These are phyloP conservation scores for Schizaphis graminum DNA, from an alignment of 2,888 invertebrate genomes.

Conservation along the genomic window DNA sequence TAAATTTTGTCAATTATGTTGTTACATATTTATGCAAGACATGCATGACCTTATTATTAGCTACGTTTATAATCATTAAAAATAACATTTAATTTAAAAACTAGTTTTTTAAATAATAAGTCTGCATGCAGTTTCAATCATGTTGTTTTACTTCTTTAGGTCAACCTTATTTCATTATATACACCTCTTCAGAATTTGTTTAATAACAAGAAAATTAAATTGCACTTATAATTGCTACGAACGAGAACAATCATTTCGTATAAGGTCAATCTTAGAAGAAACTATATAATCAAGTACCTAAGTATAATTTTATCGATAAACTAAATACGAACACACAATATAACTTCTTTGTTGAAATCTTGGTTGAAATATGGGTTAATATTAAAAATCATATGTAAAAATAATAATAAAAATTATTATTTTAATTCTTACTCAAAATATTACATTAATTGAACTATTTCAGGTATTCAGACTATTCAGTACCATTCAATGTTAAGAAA, in stretches of 20 bases:
- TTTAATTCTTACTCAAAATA: not conserved
- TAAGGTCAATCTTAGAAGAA: not conserved
- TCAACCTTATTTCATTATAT: constrained; percentile 39
- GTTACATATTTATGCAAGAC: not conserved
- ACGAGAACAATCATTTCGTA: constrained; percentile 5
- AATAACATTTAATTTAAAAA: constrained; percentile 29
- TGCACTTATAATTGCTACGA: not conserved
- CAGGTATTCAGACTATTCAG: not conserved
- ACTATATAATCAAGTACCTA: constrained; percentile 4
- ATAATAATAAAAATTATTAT: not conserved
- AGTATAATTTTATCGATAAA: not conserved
- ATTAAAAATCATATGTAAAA: not conserved
- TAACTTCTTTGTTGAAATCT: not conserved
- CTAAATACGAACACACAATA: not conserved
- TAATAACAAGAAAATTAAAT: constrained; percentile 12
- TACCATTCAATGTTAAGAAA: not conserved
- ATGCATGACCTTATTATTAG: constrained; percentile 19
- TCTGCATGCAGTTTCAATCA: not conserved
- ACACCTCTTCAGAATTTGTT: not conserved
- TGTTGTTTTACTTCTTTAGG: constrained; percentile 27
- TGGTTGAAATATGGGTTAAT: not conserved
- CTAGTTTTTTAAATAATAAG: constrained; percentile 31
- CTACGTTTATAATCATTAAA: not conserved
- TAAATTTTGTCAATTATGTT: not conserved
- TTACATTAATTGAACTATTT: not conserved